Conservation (phyloP, 1,140 invertebrate species). For the Atta texana region DNA sequence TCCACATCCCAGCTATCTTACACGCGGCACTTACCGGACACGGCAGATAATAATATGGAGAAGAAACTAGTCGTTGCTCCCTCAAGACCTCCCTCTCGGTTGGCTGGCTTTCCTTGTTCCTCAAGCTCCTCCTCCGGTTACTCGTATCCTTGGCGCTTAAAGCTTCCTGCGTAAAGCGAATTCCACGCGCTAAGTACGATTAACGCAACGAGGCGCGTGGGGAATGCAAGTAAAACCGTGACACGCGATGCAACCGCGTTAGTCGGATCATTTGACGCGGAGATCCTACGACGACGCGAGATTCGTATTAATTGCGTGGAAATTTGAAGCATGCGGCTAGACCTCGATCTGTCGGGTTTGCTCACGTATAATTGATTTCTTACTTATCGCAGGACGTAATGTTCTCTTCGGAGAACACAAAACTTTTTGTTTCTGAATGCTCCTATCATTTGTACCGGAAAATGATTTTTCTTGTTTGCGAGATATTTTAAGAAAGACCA, state of each 20-base stretch:
- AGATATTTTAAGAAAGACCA: slow-evolving; percentile 32
- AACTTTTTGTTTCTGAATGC: not conserved
- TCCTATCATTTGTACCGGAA: not conserved
- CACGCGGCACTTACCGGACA: slow-evolving; percentile 70
- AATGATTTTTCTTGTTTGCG: not conserved
- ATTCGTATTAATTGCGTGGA: slow-evolving; percentile 57
- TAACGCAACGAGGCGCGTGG: slow-evolving; percentile 70
- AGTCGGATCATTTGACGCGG: slow-evolving; percentile 33
- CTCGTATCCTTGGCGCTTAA: slow-evolving; percentile 48
- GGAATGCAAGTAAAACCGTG: slow-evolving; percentile 72
- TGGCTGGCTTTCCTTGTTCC: slow-evolving; percentile 35
- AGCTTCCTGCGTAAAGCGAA: slow-evolving; percentile 50
- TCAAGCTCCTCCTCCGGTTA: slow-evolving; percentile 29
- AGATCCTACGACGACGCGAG: not conserved
- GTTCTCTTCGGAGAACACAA: slow-evolving; percentile 1
- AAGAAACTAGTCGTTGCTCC: slow-evolving; percentile 75
- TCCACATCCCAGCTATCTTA: slow-evolving; percentile 66
- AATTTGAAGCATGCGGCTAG: slow-evolving; percentile 70
- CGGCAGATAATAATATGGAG: slow-evolving; percentile 75
- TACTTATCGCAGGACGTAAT: slow-evolving; percentile 48
- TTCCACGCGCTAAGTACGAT: slow-evolving; percentile 65
- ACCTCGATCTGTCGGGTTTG: slow-evolving; percentile 32
- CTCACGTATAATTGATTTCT: slow-evolving; percentile 67
- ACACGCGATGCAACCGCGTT: slow-evolving; percentile 32
- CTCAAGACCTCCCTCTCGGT: slow-evolving; percentile 41